Evolutionary conservation across 2,888 invertebrate species (phyloP).

Genomic region (Nasonia oneida): DNA sequence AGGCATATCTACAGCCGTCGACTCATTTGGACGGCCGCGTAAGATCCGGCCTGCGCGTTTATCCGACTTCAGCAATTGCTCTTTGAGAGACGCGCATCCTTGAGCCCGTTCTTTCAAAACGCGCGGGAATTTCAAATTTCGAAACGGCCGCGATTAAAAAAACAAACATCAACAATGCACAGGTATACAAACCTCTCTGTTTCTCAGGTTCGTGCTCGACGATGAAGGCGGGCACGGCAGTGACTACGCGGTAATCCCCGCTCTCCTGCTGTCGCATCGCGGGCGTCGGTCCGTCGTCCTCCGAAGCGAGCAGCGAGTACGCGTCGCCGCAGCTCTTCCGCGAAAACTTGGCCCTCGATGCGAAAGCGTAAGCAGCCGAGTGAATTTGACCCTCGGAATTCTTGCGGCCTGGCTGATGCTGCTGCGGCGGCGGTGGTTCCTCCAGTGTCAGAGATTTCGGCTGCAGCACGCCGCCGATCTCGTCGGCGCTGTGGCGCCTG

Average conservation of each 20-base stretch:
- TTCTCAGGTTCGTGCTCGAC: constrained; percentile 85
- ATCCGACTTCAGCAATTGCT: neutral
- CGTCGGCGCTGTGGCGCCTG: constrained; percentile 84
- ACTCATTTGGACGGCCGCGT: neutral
- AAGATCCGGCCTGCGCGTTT: neutral
- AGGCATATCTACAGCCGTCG: neutral
- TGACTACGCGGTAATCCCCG: constrained; percentile 86
- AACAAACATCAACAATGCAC: neutral
- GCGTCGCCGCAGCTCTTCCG: constrained; percentile 75
- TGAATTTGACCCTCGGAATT: constrained; percentile 47
- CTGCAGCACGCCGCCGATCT: constrained; percentile 79
- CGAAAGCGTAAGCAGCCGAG: constrained; percentile 58
- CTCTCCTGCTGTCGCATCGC: constrained; percentile 69
- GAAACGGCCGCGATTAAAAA: neutral
- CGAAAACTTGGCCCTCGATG: constrained; percentile 71
- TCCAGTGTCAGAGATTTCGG: constrained; percentile 69
- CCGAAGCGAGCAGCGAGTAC: constrained; percentile 67
- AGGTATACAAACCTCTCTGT: constrained; percentile 79
- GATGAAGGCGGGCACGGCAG: constrained; percentile 88
- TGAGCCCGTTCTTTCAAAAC: neutral
- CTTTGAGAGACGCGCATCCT: neutral
- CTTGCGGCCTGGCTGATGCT: constrained; percentile 23
- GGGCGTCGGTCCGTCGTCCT: constrained; percentile 61
- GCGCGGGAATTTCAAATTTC: neutral
- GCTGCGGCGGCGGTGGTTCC: constrained; percentile 65